A percentile compares a stretch with the other conserved stretches of the same genome.
Conservation (phyloP, 2,797 vertebrate genomes). For the Centropyge bicolor region DNA sequence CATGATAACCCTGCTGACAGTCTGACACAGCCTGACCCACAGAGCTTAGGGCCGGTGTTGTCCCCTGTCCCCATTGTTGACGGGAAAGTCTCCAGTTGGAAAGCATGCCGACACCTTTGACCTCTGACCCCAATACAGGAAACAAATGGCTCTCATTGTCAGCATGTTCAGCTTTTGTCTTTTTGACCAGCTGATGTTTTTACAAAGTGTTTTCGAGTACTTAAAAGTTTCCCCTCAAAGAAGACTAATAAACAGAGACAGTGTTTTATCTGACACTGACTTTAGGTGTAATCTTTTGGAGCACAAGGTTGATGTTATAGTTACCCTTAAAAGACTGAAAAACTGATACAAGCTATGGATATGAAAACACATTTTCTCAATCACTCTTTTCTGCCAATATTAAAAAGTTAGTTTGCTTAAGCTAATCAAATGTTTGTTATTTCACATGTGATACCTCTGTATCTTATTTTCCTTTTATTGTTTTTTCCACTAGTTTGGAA, state of each 20-base stretch:
- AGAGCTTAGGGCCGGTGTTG: slow-evolving; percentile 43
- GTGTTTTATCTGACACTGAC: not conserved
- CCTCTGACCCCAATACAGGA: slow-evolving; percentile 68
- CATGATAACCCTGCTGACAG: slow-evolving; percentile 65
- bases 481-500: not conserved
- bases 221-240: not conserved
- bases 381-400: not conserved
- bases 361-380: not conserved
- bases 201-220: slow-evolving; percentile 4
- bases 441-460: not conserved
- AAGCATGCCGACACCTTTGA: slow-evolving; percentile 65
- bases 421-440: not conserved
- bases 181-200: slow-evolving; percentile 23
- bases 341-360: not conserved
- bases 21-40: slow-evolving; percentile 62
- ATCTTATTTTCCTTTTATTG: not conserved
- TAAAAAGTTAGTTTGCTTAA: not conserved
- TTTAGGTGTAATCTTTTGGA: slow-evolving; percentile 12
- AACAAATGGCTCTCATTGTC: slow-evolving; percentile 67
- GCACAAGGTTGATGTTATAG: not conserved
- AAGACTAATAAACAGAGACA: not conserved
- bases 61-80: slow-evolving; percentile 56
- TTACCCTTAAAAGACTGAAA: slow-evolving; percentile 1
- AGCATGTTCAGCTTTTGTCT: slow-evolving; percentile 47
- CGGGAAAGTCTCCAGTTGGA: slow-evolving; percentile 62